Evolutionary conservation across 2,113 vertebrate genomes (phyloP).

Genomic region (Poecile atricapillus): DNA sequence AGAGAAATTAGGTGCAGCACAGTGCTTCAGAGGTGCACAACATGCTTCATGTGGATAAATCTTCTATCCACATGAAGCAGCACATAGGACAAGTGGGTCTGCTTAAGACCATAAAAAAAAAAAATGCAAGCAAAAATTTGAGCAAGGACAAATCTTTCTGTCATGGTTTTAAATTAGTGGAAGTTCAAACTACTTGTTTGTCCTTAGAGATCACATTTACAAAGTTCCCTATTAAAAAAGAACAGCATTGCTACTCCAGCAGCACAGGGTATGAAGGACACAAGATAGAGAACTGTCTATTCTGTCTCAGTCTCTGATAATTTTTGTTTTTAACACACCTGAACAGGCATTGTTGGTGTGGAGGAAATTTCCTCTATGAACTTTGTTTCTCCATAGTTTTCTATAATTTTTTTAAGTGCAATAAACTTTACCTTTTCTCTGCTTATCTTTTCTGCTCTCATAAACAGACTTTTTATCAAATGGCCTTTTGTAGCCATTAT

Average conservation of each 20-base stretch:
- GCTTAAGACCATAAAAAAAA: background rate
- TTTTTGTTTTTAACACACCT: background rate
- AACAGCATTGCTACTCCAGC: background rate
- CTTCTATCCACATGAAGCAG: background rate
- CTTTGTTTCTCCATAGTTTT: background rate
- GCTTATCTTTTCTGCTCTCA: background rate
- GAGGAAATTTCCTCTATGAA: background rate
- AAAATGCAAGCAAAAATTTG: background rate
- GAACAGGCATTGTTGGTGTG: rapidly evolving
- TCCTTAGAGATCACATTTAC: rapidly evolving
- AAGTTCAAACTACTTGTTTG: background rate
- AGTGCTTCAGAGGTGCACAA: rapidly evolving
- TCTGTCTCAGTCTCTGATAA: background rate
- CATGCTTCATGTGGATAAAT: background rate
- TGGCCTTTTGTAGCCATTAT: background rate
- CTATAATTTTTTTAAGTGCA: background rate
- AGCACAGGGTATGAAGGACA: background rate
- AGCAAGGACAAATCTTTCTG: background rate
- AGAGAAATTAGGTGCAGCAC: background rate
- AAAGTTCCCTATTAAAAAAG: background rate
- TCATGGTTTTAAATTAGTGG: background rate
- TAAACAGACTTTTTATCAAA: background rate
- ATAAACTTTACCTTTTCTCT: background rate
- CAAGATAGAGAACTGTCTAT: rapidly evolving
- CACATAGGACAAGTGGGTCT: rapidly evolving